phyloP scores from a whole-genome alignment of 2,888 invertebrate genomes.

The Caenorhabditis panamensis region DNA sequence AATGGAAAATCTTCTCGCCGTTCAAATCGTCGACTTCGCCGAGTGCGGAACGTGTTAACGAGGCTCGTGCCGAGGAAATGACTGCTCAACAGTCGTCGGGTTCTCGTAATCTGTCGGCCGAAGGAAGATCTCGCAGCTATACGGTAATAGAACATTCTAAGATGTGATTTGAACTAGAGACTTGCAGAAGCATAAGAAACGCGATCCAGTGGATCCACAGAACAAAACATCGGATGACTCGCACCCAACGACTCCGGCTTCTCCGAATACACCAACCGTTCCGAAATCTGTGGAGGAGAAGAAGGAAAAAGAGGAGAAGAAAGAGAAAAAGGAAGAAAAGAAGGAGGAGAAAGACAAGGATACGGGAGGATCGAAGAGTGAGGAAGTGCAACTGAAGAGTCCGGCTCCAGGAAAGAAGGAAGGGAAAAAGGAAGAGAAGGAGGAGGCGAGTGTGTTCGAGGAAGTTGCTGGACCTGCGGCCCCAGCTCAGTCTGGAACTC shows the following conservation, averaged over 20 bases:
- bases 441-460: constrained; percentile 53
- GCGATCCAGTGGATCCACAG: not conserved
- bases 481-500: constrained; percentile 29
- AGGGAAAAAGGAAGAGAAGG: not conserved
- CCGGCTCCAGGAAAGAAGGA: constrained; percentile 2
- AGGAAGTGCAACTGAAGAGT: constrained; percentile 8
- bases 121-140: not conserved
- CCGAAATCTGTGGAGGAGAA: not conserved
- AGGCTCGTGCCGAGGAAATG: not conserved
- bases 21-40: too few relatives aligned
- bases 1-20: constrained; percentile 6
- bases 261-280: constrained; percentile 1
- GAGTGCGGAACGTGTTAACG: not conserved
- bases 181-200: constrained; percentile 14
- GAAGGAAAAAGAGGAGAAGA: constrained; percentile 7
- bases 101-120: not conserved
- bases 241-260: not conserved
- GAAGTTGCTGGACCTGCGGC: constrained; percentile 36
- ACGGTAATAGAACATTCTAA: not conserved
- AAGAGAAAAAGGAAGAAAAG: constrained; percentile 9
- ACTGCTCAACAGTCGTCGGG: not conserved
- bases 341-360: not conserved
- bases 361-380: constrained; percentile 1
- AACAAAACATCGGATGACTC: not conserved
- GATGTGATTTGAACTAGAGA: not conserved